Base-by-base conservation (phyloP, 2,113 vertebrate species). In the Tylochromis polylepis region DNA sequence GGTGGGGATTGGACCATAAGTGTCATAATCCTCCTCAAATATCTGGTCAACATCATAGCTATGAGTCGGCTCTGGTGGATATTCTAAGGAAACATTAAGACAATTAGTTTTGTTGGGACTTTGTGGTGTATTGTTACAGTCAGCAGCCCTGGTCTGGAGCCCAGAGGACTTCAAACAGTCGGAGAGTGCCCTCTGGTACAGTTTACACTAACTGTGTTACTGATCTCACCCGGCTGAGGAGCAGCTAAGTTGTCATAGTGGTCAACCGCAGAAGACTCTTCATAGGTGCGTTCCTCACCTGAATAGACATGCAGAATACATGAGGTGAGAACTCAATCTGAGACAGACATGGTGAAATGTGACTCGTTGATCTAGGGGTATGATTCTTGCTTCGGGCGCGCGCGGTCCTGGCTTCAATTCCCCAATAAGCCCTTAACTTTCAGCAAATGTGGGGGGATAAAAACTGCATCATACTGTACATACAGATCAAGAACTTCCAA, bases 351-450 rank as follows among this genome's bases (percentile, higher is more conserved):
- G 10, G 16, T 18, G 1, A 77, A 11, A 24, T 49, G 77, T 94
- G 95, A 94, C 93, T 95, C 43, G 89, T 94, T 95, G 93, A 91
- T 95, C 93, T 96, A 95, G 78, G 95, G 93, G 92, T 95, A 96
- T 95, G 95, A 95, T 95, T 95, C 95, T 95, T 94, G 94, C 94
- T 95, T 95, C 88, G 94, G 95, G 95, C 95, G 94, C 93, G 94
- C 94, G 91, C 94, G 88, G 94, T 93, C 95, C 93, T 88, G 84
- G 91, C 94, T 95, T 96, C 95, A 96, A 96, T 95, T 96, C 95
- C 96, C 94, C 57, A 88, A 90, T 88, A 88, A 91, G 91, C 88
- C 86, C 78, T 8, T 51, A 51, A 20, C 46, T 53, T 53, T 8
- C 46, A 8, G 22, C 0, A 75, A 38, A 67, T 38, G 62, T 67